Percentiles rank a stretch among this genome's conserved stretches.
Evolutionary conservation across 1,140 invertebrate genomes (phyloP).

Genomic region (Bradysia coprophila): DNA sequence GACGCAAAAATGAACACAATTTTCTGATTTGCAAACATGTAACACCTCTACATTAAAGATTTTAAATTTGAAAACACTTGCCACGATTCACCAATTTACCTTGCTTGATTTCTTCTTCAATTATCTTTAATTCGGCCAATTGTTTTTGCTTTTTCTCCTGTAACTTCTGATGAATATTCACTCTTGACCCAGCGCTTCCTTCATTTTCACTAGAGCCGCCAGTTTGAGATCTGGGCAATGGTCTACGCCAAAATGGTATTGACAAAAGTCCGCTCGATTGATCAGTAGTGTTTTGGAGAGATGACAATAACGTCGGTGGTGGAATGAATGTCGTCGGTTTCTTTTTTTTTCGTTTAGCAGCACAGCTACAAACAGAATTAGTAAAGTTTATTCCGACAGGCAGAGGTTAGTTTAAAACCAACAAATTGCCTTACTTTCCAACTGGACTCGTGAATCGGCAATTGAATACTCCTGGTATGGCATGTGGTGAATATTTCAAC

Average conservation of each 20-base stretch:
- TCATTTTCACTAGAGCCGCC: constrained; percentile 35
- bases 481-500: constrained; percentile 7
- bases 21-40: too few species aligned
- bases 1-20: too few species aligned
- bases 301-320: constrained; percentile 33
- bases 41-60: too few species aligned
- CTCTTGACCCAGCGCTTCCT: constrained; percentile 45
- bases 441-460: constrained; percentile 64
- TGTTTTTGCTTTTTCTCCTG: constrained; percentile 80
- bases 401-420: neutral
- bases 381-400: neutral
- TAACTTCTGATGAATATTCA: constrained; percentile 72
- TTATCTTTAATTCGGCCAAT: constrained; percentile 54
- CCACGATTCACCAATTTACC: too few species aligned
- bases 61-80: too few species aligned
- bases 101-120: constrained; percentile 74
- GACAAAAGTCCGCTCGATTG: constrained; percentile 20
- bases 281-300: constrained; percentile 1
- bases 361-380: constrained; percentile 14
- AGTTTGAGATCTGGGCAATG: constrained; percentile 28
- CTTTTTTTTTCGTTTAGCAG: constrained; percentile 65
- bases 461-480: constrained; percentile 73
- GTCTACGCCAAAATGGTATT: constrained; percentile 63
- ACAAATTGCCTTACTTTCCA: constrained; percentile 16
- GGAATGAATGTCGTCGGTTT: constrained; percentile 75